Percentiles rank a stretch among this genome's conserved stretches.
These are phyloP conservation scores for Euphonia xanthogaster DNA, from an alignment of 2,797 vertebrate species.

Conservation along the genomic window DNA sequence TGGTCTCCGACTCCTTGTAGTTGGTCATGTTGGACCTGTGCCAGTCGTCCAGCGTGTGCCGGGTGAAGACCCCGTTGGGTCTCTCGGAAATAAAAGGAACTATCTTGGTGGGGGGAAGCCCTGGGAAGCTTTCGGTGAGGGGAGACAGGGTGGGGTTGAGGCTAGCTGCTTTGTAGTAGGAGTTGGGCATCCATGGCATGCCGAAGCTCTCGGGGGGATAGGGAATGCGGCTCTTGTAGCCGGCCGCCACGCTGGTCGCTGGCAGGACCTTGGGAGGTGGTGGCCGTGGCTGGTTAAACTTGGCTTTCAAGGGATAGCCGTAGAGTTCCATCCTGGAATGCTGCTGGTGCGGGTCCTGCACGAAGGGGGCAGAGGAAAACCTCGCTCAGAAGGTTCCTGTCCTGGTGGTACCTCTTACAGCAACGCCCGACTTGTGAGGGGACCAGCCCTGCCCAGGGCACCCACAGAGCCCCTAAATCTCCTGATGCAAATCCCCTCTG, in stretches of 20 bases:
- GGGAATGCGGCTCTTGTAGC: slow-evolving; percentile 81
- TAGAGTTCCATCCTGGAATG: slow-evolving; percentile 80
- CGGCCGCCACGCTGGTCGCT: slow-evolving; percentile 84
- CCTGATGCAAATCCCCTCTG: background rate
- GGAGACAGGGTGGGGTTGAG: slow-evolving; percentile 71
- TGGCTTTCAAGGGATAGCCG: slow-evolving; percentile 83
- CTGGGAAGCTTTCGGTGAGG: slow-evolving; percentile 73
- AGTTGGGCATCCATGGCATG: slow-evolving; percentile 83
- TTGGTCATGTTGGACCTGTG: slow-evolving; percentile 86
- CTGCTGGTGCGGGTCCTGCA: slow-evolving; percentile 31
- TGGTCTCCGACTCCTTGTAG: slow-evolving; percentile 86
- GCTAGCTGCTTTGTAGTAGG: slow-evolving; percentile 79
- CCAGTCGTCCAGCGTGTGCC: slow-evolving; percentile 90
- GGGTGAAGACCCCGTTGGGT: slow-evolving; percentile 71
- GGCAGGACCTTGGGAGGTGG: slow-evolving; percentile 83
- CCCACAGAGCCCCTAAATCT: background rate
- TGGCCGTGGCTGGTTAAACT: slow-evolving; percentile 80
- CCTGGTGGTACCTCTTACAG: background rate
- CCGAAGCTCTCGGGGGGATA: slow-evolving; percentile 75
- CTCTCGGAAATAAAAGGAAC: slow-evolving; percentile 85
- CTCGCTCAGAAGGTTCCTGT: background rate
- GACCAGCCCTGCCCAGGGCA: background rate
- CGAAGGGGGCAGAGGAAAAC: background rate
- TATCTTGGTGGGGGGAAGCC: slow-evolving; percentile 77
- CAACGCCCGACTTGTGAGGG: background rate